Percentiles rank a stretch among this genome's conserved stretches.
Conservation (phyloP, 2,888 invertebrate species). For the Scaptomyza parva region DNA sequence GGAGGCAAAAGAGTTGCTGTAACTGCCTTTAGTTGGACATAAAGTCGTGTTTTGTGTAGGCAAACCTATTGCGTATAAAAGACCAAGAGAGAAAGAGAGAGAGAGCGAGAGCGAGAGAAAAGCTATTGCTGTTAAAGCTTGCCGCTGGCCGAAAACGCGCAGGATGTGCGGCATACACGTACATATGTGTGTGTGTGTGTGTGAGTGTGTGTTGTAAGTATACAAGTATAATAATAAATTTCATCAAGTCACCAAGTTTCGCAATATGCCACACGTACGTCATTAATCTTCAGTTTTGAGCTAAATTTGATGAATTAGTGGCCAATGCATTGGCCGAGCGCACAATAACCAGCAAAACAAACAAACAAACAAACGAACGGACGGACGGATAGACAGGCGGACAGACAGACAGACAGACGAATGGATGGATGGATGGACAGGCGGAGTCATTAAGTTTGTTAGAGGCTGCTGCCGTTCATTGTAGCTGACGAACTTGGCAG, state of each 20-base stretch:
- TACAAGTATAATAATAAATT: constrained; percentile 67
- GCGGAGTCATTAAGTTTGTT: constrained; percentile 66
- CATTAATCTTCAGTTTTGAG: constrained; percentile 78
- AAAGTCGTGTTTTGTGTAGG: constrained; percentile 40
- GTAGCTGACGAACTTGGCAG: constrained; percentile 63
- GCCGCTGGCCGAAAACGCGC: constrained; percentile 25
- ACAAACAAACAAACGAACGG: constrained; percentile 31
- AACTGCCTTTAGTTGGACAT: constrained; percentile 45
- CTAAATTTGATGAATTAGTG: constrained; percentile 79
- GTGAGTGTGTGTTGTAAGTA: not conserved
- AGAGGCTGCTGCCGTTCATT: constrained; percentile 21
- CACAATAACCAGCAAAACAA: constrained; percentile 53
- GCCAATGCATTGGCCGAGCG: constrained; percentile 64
- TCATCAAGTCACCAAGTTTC: constrained; percentile 79
- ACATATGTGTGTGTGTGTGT: not conserved
- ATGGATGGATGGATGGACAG: constrained; percentile 41
- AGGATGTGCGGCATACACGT: constrained; percentile 22
- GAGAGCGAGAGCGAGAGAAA: too few relatives aligned
- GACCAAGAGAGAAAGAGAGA: too few relatives aligned
- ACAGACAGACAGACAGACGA: constrained; percentile 23
- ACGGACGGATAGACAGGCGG: constrained; percentile 34
- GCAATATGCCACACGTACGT: constrained; percentile 78
- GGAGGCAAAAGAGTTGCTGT: constrained; percentile 63
- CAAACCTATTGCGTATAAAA: not conserved
- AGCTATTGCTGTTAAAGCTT: constrained; percentile 39